A percentile compares a stretch with the other conserved stretches of the same genome.
Evolutionary conservation across 2,888 invertebrate genomes (phyloP).

Genomic region (Psylliodes chrysocephalus): DNA sequence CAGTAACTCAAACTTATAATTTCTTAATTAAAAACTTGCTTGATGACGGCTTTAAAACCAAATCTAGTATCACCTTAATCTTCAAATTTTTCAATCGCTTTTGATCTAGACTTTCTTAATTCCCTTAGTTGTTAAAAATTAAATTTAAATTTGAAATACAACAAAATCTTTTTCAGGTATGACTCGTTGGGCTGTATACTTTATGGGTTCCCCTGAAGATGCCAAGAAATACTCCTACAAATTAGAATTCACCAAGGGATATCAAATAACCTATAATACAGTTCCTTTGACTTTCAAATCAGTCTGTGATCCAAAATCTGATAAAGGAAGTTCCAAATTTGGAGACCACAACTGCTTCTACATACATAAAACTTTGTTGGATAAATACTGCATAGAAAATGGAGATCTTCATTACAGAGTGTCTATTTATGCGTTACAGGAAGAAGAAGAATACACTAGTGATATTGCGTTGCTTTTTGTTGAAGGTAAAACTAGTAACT

Average conservation of each 20-base stretch:
- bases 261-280: background rate
- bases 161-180: too few species aligned
- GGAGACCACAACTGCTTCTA: constrained; percentile 35
- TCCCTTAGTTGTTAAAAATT: too few species aligned
- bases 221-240: constrained; percentile 40
- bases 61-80: too few species aligned
- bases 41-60: too few species aligned
- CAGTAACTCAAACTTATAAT: too few species aligned
- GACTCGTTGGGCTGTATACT: constrained; percentile 42
- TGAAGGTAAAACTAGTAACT: too few species aligned
- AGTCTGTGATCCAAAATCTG: constrained; percentile 35
- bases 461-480: constrained; percentile 9
- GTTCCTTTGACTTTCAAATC: constrained; percentile 36
- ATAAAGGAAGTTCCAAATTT: constrained; percentile 33
- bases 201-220: constrained; percentile 38
- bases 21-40: too few species aligned
- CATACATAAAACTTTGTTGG: constrained; percentile 38
- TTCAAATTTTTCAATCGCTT: too few species aligned
- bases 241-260: constrained; percentile 36
- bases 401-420: constrained; percentile 41
- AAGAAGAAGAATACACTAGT: constrained; percentile 1
- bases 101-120: too few species aligned
- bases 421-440: constrained; percentile 30
- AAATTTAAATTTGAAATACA: too few species aligned
- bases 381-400: constrained; percentile 32